Conservation (phyloP, 2,888 invertebrate species). For the Sinelater perroti region DNA sequence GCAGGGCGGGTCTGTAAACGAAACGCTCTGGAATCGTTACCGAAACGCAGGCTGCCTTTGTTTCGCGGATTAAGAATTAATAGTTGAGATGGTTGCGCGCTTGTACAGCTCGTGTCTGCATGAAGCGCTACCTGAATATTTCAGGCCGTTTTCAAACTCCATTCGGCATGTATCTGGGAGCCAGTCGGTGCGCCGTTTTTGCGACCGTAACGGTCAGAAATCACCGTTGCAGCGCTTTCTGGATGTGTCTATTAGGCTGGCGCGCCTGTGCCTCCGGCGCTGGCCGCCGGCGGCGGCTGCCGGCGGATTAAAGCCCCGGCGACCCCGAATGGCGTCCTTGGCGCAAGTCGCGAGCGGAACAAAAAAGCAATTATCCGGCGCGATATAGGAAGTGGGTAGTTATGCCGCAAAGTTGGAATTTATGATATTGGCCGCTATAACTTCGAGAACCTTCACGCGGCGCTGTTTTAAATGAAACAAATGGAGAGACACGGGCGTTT, state of each 20-base stretch:
- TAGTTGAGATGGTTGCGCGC: background rate
- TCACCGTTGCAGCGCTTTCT: too few species aligned
- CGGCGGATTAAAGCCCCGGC: background rate
- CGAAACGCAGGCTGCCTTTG: slow-evolving; percentile 12
- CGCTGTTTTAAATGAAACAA: slow-evolving; percentile 25
- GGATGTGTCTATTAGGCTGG: too few species aligned
- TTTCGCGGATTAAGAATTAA: slow-evolving; percentile 12
- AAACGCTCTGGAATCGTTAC: slow-evolving; percentile 10
- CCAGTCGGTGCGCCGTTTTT: background rate
- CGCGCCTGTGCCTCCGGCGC: too few species aligned
- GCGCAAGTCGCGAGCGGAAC: background rate
- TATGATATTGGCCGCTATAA: slow-evolving; percentile 14
- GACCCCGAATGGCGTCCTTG: background rate
- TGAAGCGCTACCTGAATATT: background rate
- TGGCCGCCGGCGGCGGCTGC: too few species aligned
- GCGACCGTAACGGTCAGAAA: too few species aligned
- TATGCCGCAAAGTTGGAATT: slow-evolving; percentile 9
- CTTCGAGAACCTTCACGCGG: slow-evolving; percentile 9
- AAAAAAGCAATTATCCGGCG: background rate
- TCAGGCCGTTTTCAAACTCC: background rate
- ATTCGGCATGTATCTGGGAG: background rate
- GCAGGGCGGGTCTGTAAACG: slow-evolving; percentile 16
- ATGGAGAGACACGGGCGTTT: slow-evolving; percentile 25
- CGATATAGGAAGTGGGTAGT: slow-evolving; percentile 14
- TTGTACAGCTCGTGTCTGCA: background rate